Conservation (phyloP, 2,797 vertebrate genomes). For the Remorina albescens region DNA sequence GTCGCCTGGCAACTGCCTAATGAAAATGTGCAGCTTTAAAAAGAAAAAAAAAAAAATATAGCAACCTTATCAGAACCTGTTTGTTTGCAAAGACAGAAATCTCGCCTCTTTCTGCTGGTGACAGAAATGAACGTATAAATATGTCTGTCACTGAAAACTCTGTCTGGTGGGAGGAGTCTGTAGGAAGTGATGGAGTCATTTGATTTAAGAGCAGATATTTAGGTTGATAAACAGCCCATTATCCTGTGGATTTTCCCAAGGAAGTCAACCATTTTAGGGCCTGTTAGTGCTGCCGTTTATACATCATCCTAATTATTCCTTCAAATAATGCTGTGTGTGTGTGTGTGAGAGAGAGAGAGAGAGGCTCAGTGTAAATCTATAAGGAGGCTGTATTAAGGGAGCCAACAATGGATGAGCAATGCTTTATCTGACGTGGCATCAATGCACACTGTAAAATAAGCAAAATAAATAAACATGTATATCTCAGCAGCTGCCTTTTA, state of each 20-base stretch:
- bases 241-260: background rate
- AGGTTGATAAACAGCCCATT: background rate
- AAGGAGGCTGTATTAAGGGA: conserved; percentile 4
- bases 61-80: conserved; percentile 40
- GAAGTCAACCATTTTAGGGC: background rate
- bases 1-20: conserved; percentile 82
- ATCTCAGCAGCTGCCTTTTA: background rate
- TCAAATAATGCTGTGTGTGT: background rate
- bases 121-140: background rate
- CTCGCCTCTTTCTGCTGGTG: background rate
- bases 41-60: conserved; percentile 45
- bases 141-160: conserved; percentile 6
- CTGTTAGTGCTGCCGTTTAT: conserved; percentile 9
- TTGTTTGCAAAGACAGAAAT: conserved; percentile 24
- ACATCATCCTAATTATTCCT: background rate
- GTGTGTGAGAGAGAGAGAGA: too few relatives aligned
- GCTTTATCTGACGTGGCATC: conserved; percentile 40
- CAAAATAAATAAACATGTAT: conserved; percentile 1
- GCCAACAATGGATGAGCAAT: conserved; percentile 30
- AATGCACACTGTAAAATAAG: conserved; percentile 8
- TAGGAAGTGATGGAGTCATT: conserved; percentile 1
- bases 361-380: background rate
- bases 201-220: conserved; percentile 13
- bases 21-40: conserved; percentile 72
- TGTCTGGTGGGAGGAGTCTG: background rate